Conservation (phyloP, 1,140 invertebrate species). For the Lineus longissimus region DNA sequence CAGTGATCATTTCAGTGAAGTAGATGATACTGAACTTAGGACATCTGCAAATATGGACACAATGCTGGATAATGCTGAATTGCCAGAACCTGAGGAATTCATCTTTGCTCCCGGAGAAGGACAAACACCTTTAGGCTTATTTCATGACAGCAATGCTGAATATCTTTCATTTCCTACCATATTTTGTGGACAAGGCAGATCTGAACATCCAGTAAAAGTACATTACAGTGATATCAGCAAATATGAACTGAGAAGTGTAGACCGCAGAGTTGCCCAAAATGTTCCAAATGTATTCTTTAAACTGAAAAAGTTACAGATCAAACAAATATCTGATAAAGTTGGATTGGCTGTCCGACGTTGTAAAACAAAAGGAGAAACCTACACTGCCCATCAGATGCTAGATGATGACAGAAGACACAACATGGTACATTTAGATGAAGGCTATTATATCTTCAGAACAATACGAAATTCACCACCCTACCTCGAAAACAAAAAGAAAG, state of each 20-base stretch:
- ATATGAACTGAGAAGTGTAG: constrained; percentile 19
- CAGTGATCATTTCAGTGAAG: too few relatives aligned
- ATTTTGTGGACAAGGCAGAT: constrained; percentile 20
- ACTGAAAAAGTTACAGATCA: constrained; percentile 28
- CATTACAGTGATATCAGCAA: too few relatives aligned
- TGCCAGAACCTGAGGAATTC: constrained; percentile 7
- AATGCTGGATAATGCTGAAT: not conserved
- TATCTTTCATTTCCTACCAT: constrained; percentile 22
- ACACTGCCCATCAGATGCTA: constrained; percentile 19
- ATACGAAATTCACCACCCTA: constrained; percentile 26
- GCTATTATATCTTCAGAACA: constrained; percentile 20
- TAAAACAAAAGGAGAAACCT: constrained; percentile 19
- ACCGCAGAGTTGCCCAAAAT: constrained; percentile 16
- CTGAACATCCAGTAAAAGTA: constrained; percentile 7
- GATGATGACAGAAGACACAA: constrained; percentile 6
- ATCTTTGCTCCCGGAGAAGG: constrained; percentile 26
- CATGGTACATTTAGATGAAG: constrained; percentile 23
- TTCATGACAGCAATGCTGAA: constrained; percentile 17
- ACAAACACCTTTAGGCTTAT: constrained; percentile 17
- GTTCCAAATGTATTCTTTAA: constrained; percentile 23
- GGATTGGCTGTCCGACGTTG: constrained; percentile 16
- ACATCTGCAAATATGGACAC: not conserved
- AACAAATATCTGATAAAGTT: constrained; percentile 21
- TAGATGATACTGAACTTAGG: not conserved
- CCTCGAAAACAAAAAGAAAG: constrained; percentile 19